Percentiles rank a stretch among this genome's conserved stretches.
These are phyloP conservation scores for Magallana ariakensis DNA, from an alignment of 1,140 invertebrate genomes.

Conservation along the genomic window DNA sequence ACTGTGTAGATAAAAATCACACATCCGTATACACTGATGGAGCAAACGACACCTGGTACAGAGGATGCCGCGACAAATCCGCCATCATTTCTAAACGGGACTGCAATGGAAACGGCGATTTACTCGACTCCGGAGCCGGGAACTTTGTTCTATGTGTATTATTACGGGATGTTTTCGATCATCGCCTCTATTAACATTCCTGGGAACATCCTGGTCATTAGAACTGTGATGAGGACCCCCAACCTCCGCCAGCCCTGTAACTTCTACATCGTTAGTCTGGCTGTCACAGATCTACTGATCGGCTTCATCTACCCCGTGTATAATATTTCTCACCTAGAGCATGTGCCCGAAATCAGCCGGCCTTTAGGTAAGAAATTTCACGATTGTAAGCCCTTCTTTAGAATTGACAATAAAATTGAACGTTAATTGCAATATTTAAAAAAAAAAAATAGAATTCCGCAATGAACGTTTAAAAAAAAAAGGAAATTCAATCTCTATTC, in stretches of 20 bases:
- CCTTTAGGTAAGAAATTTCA: slow-evolving; percentile 53
- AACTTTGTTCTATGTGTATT: slow-evolving; percentile 57
- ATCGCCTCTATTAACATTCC: slow-evolving; percentile 56
- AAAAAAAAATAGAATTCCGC: too few relatives aligned
- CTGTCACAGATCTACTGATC: slow-evolving; percentile 59
- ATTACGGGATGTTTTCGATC: slow-evolving; percentile 58
- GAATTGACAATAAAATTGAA: too few relatives aligned
- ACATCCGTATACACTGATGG: not conserved
- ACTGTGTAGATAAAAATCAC: too few relatives aligned
- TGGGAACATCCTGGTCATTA: slow-evolving; percentile 60
- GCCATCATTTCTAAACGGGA: not conserved
- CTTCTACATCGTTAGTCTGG: slow-evolving; percentile 59
- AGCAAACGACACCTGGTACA: not conserved
- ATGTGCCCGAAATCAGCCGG: slow-evolving; percentile 50
- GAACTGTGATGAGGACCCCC: slow-evolving; percentile 51
- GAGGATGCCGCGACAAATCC: not conserved
- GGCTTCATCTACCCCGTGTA: slow-evolving; percentile 61
- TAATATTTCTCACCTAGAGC: slow-evolving; percentile 59
- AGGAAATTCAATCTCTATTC: too few relatives aligned
- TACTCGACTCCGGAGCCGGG: not conserved
- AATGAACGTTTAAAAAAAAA: too few relatives aligned
- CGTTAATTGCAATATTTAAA: too few relatives aligned
- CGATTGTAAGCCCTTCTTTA: too few relatives aligned
- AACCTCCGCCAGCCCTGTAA: slow-evolving; percentile 56
- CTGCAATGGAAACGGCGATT: not conserved